Evolutionary conservation across 2,797 vertebrate genomes (phyloP).

Genomic region (Dromococcyx pavoninus): DNA sequence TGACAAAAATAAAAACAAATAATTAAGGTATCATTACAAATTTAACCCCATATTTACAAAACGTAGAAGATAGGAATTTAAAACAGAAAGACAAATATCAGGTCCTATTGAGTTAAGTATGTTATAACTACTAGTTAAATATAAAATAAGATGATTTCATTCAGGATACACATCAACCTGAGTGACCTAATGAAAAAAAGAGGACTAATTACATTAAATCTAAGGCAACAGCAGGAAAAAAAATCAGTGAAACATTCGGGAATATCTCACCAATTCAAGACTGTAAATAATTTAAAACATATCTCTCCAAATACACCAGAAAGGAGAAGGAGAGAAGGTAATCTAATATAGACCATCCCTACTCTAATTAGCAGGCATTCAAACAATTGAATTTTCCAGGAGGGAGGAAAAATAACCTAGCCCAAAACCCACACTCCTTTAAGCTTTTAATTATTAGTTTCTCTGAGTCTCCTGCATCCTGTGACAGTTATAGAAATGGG

Average conservation of each 20-base stretch:
- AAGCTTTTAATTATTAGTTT: constrained; percentile 41
- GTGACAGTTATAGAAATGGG: neutral
- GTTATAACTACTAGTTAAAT: constrained; percentile 62
- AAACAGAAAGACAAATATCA: constrained; percentile 51
- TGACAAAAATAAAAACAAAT: constrained; percentile 60
- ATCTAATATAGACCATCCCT: constrained; percentile 16
- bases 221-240: neutral
- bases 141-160: constrained; percentile 37
- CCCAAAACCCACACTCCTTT: neutral
- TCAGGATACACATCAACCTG: constrained; percentile 23
- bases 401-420: neutral
- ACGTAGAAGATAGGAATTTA: constrained; percentile 3
- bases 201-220: constrained; percentile 46
- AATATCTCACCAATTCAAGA: constrained; percentile 19
- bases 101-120: constrained; percentile 5
- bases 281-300: constrained; percentile 58
- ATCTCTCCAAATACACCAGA: neutral
- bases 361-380: constrained; percentile 27
- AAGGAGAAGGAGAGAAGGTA: neutral
- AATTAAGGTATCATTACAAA: constrained; percentile 55
- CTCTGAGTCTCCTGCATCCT: neutral
- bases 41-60: constrained; percentile 52
- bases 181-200: constrained; percentile 35
- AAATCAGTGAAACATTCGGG: constrained; percentile 19
- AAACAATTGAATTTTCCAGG: constrained; percentile 13